Percentiles rank a stretch among this genome's conserved stretches.
phyloP scores from a whole-genome alignment of 2,797 vertebrate species.

The Phoxinus dragarum region DNA sequence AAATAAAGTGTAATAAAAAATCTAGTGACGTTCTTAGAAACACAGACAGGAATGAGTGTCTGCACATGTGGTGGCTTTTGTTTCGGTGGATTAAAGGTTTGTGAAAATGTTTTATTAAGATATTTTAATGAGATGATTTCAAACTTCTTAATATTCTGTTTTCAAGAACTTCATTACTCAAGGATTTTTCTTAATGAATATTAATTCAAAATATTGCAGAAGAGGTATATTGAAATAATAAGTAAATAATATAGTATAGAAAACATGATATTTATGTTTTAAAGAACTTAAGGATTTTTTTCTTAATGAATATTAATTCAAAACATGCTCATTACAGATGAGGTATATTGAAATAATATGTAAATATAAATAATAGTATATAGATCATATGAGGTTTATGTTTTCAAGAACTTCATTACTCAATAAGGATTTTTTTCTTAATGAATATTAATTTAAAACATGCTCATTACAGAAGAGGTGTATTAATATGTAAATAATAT shows the following conservation, averaged over 20 bases:
- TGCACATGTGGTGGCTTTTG: neutral
- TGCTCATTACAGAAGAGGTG: neutral
- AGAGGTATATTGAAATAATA: neutral
- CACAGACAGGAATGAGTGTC: neutral
- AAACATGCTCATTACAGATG: neutral
- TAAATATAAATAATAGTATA: too few species aligned
- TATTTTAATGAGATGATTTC: neutral
- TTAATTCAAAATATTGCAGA: neutral
- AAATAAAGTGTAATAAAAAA: neutral
- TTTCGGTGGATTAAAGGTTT: neutral
- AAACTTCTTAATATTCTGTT: neutral
- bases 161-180: neutral
- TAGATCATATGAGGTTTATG: too few species aligned
- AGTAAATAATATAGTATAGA: neutral
- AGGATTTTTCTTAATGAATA: neutral
- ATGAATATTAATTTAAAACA: neutral
- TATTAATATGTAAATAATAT: neutral
- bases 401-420: neutral
- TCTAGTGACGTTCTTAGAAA: neutral
- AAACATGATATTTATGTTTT: too few species aligned
- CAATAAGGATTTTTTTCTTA: neutral
- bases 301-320: too few species aligned
- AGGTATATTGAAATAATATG: neutral
- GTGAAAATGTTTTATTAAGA: neutral
- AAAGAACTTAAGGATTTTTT: too few species aligned